phyloP scores from a whole-genome alignment of 1,140 invertebrate genomes.

The Solenopsis fugax region DNA sequence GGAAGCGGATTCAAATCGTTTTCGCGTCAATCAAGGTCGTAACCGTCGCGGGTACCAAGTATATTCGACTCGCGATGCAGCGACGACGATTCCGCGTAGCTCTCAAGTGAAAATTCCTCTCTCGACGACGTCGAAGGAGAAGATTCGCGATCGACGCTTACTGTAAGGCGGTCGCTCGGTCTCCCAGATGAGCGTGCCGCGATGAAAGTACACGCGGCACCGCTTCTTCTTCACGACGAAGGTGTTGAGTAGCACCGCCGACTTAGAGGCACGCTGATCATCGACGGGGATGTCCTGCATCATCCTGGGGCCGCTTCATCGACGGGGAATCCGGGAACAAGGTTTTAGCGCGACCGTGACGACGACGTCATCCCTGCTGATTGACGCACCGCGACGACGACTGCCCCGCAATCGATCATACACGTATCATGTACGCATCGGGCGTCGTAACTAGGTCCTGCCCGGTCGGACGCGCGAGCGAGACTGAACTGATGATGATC shows the following conservation, averaged over 20 bases:
- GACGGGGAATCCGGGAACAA: neutral
- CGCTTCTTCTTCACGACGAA: constrained; percentile 89
- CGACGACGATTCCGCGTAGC: neutral
- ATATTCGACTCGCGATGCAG: neutral
- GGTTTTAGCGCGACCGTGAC: constrained; percentile 10
- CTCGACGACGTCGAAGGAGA: neutral
- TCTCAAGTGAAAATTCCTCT: neutral
- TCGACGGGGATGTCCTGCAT: constrained; percentile 69
- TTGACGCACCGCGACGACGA: neutral
- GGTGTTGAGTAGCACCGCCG: constrained; percentile 88
- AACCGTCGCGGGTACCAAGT: neutral
- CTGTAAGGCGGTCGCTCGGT: constrained; percentile 87
- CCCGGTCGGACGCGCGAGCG: constrained; percentile 46
- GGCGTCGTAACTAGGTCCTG: neutral
- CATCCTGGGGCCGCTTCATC: constrained; percentile 50
- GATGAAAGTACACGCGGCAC: constrained; percentile 89
- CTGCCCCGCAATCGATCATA: constrained; percentile 24
- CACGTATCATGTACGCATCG: too few relatives aligned
- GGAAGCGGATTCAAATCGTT: too few relatives aligned
- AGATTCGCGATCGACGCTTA: constrained; percentile 79
- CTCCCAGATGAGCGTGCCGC: constrained; percentile 89
- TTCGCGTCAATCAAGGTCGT: too few relatives aligned
- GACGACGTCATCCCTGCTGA: constrained; percentile 57
- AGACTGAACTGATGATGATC: constrained; percentile 25
- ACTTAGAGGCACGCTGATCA: constrained; percentile 54